phyloP scores from a whole-genome alignment of 2,113 vertebrate genomes.

The Micromys minutus region DNA sequence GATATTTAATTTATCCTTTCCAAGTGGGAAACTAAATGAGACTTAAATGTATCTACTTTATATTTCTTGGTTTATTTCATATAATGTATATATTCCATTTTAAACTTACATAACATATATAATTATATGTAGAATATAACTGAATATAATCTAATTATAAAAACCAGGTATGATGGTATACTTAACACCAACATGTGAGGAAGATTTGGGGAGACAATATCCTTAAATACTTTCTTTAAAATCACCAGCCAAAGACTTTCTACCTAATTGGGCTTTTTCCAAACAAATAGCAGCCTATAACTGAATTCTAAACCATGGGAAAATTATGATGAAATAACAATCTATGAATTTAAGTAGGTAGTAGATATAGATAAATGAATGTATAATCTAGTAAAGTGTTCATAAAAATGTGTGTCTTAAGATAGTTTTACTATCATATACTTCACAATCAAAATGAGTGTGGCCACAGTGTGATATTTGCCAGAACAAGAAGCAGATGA shows the following conservation, averaged over 20 bases:
- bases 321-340: slow-evolving; percentile 1
- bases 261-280: not conserved
- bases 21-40: not conserved
- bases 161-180: not conserved
- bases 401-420: slow-evolving; percentile 60
- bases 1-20: not conserved
- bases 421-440: slow-evolving; percentile 62
- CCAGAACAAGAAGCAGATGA: slow-evolving; percentile 7
- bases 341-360: slow-evolving; percentile 39
- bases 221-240: slow-evolving; percentile 35
- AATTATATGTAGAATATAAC: not conserved
- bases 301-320: slow-evolving; percentile 40
- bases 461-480: slow-evolving; percentile 53
- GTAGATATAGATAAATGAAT: slow-evolving; percentile 64
- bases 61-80: not conserved
- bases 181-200: not conserved
- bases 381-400: slow-evolving; percentile 54
- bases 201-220: not conserved
- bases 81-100: not conserved
- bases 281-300: not conserved
- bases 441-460: slow-evolving; percentile 56
- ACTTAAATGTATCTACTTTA: not conserved
- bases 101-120: not conserved
- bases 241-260: not conserved
- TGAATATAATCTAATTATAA: not conserved